Conservation (phyloP, 1,140 invertebrate species). For the Physella acuta region DNA sequence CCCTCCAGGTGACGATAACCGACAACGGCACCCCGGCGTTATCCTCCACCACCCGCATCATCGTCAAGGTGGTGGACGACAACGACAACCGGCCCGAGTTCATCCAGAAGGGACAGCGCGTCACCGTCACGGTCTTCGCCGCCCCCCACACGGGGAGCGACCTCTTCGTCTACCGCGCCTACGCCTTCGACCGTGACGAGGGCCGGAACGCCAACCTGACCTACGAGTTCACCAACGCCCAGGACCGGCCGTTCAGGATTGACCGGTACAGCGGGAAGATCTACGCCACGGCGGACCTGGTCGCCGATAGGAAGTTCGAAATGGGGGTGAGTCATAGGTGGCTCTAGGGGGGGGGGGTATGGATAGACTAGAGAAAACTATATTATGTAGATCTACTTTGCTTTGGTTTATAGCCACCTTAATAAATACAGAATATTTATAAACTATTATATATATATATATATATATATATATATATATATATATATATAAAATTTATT, state of each 20-base stretch:
- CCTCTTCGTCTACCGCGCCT: slow-evolving; percentile 41
- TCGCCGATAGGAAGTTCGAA: slow-evolving; percentile 76
- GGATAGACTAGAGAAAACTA: no score
- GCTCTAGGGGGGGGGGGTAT: no score
- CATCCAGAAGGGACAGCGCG: slow-evolving; percentile 76
- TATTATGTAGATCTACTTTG: no score
- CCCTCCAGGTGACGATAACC: slow-evolving; percentile 65
- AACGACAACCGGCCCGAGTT: slow-evolving; percentile 79
- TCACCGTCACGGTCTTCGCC: slow-evolving; percentile 73
- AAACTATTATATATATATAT: no score
- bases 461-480: no score
- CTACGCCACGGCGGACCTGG: slow-evolving; percentile 68
- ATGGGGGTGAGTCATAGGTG: slow-evolving; percentile 66
- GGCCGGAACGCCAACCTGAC: slow-evolving; percentile 68
- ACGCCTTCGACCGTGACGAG: slow-evolving; percentile 53
- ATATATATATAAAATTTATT: no score
- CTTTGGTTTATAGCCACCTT: no score
- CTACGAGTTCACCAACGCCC: slow-evolving; percentile 76
- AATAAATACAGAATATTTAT: no score
- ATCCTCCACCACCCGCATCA: slow-evolving; percentile 79
- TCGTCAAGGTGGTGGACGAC: slow-evolving; percentile 78
- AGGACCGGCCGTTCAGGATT: slow-evolving; percentile 70
- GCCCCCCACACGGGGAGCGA: slow-evolving; percentile 32
- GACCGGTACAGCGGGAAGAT: slow-evolving; percentile 79
- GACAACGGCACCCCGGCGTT: slow-evolving; percentile 77